Conservation (phyloP, 2,113 vertebrate genomes). For the Varanus salvator region DNA sequence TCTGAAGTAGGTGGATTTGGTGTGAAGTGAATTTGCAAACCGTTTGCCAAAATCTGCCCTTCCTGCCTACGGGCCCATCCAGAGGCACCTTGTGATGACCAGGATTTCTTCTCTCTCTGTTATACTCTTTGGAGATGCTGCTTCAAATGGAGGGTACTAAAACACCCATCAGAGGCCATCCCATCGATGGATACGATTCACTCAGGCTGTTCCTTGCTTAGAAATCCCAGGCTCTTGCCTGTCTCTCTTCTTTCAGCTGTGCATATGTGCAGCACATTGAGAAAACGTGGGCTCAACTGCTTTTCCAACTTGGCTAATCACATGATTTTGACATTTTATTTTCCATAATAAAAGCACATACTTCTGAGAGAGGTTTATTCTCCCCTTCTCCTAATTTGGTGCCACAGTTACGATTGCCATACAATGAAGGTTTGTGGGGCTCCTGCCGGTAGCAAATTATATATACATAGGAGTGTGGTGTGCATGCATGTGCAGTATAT, state of each 20-base stretch:
- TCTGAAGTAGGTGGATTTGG: background rate
- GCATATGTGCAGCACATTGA: background rate
- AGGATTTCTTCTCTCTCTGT: background rate
- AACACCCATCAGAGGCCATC: no score
- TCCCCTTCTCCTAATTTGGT: background rate
- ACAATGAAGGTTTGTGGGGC: background rate
- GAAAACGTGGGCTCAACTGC: background rate
- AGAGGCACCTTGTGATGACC: background rate
- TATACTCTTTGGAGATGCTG: background rate
- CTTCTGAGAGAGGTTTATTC: background rate
- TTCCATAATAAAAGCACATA: slow-evolving; percentile 26
- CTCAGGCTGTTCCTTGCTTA: background rate
- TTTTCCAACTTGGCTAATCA: background rate
- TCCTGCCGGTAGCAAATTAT: background rate
- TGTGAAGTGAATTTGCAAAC: background rate
- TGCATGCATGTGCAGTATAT: background rate
- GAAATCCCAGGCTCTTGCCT: background rate
- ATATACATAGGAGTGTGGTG: background rate
- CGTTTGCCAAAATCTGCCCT: background rate
- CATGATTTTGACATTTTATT: background rate
- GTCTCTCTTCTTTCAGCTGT: background rate
- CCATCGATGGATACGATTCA: background rate
- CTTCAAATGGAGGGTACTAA: background rate
- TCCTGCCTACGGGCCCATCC: background rate
- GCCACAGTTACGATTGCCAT: background rate